Evolutionary conservation across 1,140 invertebrate species (phyloP), one percentile per base, ranked within the genome.

Genomic region (Caenorhabditis latens): DNA sequence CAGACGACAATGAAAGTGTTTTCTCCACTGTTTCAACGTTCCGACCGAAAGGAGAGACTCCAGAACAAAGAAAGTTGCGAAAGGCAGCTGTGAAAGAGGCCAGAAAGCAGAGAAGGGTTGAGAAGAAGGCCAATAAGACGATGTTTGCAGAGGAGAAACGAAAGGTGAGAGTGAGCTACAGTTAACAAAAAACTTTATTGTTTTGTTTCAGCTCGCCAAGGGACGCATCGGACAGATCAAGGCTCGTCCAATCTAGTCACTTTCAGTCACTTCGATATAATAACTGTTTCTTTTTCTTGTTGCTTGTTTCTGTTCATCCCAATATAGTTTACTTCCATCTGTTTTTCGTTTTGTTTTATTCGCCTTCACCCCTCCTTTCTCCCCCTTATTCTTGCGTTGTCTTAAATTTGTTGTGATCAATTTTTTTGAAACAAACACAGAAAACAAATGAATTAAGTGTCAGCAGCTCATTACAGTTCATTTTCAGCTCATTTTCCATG

Each of bases 81-180:
- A n/a, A n/a, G n/a, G 32, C 32, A 32, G 0, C 2, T 32, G 32
- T 32, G 32, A 32, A 2, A 32, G 32, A 32, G 32, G 32, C 32
- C 0, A 32, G 32, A 32, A 32, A 32, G 32, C 32, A 32, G 32
- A 32, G 32, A 32, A 2, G 32, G 2, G 2, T 32, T 32, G 32
- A 32, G 32, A 32, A 32, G 2, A 32, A 32, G 0, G 32, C 32
- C 32, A 32, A 32, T 0, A 95, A 94, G 40, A 92, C 95, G 86
- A 96, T 96, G 0, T 98, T 98, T 93, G 97, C 96, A 92, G 95
- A 96, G 89, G 96, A 98, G 92, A 57, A 88, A 13, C 14, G 87
- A 42, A 88, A 88, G 83, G 65, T 84, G 19, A 79, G 21, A 71
- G 9, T 11, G 24, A 83, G 16, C 1, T 83, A 21, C 13, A 55